These are phyloP conservation scores for Parauchenoglanis punctatus DNA, from an alignment of 2,797 vertebrate genomes.

Conservation along the genomic window DNA sequence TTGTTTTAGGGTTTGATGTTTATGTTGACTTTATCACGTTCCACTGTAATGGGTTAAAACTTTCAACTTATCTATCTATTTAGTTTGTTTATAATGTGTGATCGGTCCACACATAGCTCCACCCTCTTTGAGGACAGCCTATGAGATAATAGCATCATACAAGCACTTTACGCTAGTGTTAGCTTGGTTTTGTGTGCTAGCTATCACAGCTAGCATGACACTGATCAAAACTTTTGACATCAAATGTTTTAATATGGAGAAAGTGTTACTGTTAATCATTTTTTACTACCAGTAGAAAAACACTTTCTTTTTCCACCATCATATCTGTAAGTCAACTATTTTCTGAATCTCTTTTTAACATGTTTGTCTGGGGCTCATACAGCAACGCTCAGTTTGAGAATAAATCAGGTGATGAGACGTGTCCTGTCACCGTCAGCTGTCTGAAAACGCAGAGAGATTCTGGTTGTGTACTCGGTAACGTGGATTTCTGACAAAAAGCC, in stretches of 20 bases:
- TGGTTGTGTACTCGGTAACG: background rate
- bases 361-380: background rate
- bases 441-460: background rate
- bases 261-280: background rate
- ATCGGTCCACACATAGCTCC: background rate
- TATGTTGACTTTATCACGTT: background rate
- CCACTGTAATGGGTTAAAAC: too few relatives aligned
- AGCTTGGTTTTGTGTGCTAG: background rate
- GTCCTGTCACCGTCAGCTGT: background rate
- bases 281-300: background rate
- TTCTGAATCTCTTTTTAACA: background rate
- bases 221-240: background rate
- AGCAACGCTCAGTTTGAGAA: background rate
- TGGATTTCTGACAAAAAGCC: background rate
- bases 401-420: background rate
- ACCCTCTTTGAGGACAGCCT: background rate
- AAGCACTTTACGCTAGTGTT: background rate
- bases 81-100: background rate
- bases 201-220: background rate
- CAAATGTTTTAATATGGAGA: background rate
- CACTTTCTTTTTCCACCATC: background rate
- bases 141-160: background rate
- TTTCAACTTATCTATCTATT: background rate
- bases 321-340: background rate
- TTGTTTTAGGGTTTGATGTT: background rate